A percentile compares a stretch with the other conserved stretches of the same genome.
These are phyloP conservation scores for Trypoxylus dichotomus DNA, from an alignment of 1,140 invertebrate genomes.

Conservation along the genomic window DNA sequence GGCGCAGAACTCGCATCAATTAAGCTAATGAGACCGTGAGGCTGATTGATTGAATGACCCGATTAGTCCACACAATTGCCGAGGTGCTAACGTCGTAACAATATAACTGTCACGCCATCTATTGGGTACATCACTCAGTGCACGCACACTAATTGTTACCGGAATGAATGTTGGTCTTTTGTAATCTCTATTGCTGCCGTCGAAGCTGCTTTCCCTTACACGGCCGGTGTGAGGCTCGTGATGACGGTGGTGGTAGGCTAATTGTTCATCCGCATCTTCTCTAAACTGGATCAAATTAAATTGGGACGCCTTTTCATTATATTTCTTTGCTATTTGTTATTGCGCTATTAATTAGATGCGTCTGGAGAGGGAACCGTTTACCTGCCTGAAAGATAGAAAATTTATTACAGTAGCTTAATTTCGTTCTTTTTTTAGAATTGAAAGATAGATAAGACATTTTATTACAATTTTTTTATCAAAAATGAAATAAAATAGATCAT, in stretches of 20 bases:
- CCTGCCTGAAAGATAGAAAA: neutral
- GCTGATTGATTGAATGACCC: slow-evolving; percentile 40
- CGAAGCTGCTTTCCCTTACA: neutral
- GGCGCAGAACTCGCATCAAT: slow-evolving; percentile 41
- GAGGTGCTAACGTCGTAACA: slow-evolving; percentile 38
- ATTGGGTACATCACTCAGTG: slow-evolving; percentile 30
- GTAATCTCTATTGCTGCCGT: slow-evolving; percentile 13
- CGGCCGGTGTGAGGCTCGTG: neutral
- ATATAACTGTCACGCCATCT: slow-evolving; percentile 31
- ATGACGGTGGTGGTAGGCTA: neutral
- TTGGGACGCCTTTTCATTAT: slow-evolving; percentile 12
- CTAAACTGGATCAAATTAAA: slow-evolving; percentile 19
- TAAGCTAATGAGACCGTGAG: slow-evolving; percentile 40
- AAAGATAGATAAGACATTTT: too few relatives aligned
- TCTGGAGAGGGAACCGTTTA: neutral
- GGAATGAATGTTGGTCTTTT: slow-evolving; percentile 29
- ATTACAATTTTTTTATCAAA: too few relatives aligned
- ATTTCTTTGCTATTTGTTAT: neutral
- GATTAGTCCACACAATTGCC: slow-evolving; percentile 38
- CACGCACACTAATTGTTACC: slow-evolving; percentile 29
- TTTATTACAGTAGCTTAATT: neutral
- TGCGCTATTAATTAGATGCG: slow-evolving; percentile 3
- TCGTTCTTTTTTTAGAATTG: too few relatives aligned
- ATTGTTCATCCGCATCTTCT: slow-evolving; percentile 18
- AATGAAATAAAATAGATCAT: too few relatives aligned